Conservation (phyloP, 2,888 invertebrate genomes). For the Hydriomena furcata region DNA sequence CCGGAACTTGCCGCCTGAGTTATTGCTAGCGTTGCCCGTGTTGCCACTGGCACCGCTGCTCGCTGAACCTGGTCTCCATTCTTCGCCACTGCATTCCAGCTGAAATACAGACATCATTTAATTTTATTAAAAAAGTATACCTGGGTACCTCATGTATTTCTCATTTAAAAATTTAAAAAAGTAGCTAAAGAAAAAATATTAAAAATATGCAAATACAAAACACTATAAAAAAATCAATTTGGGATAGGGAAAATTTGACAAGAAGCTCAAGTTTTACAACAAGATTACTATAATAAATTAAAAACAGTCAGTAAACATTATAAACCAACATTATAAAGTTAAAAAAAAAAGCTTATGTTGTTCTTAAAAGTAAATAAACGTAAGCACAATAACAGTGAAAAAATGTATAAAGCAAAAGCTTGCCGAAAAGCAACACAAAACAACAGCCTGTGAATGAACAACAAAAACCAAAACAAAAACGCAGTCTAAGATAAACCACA, state of each 20-base stretch:
- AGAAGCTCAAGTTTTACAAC: too few relatives aligned
- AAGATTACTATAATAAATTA: too few relatives aligned
- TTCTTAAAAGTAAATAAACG: slow-evolving; percentile 33
- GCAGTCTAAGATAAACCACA: slow-evolving; percentile 47
- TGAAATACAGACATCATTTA: slow-evolving; percentile 30
- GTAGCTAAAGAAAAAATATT: too few relatives aligned
- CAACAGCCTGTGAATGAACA: slow-evolving; percentile 45
- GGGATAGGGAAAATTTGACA: too few relatives aligned
- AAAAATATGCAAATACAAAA: too few relatives aligned
- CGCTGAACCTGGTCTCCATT: slow-evolving; percentile 74
- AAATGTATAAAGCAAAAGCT: slow-evolving; percentile 48
- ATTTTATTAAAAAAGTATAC: too few relatives aligned
- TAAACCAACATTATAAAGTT: too few relatives aligned
- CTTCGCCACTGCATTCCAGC: slow-evolving; percentile 77
- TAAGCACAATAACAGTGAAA: slow-evolving; percentile 31
- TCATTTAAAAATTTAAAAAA: too few relatives aligned
- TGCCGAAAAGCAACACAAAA: slow-evolving; percentile 43
- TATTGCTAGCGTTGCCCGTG: slow-evolving; percentile 79
- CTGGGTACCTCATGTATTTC: too few relatives aligned
- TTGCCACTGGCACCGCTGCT: slow-evolving; percentile 71
- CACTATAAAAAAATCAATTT: too few relatives aligned
- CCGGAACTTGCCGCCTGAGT: slow-evolving; percentile 88
- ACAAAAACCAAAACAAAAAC: slow-evolving; percentile 46
- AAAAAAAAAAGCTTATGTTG: too few relatives aligned
- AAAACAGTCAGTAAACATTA: too few relatives aligned